These are phyloP conservation scores for Microctonus hyperodae DNA, from an alignment of 2,888 invertebrate species.

Conservation along the genomic window DNA sequence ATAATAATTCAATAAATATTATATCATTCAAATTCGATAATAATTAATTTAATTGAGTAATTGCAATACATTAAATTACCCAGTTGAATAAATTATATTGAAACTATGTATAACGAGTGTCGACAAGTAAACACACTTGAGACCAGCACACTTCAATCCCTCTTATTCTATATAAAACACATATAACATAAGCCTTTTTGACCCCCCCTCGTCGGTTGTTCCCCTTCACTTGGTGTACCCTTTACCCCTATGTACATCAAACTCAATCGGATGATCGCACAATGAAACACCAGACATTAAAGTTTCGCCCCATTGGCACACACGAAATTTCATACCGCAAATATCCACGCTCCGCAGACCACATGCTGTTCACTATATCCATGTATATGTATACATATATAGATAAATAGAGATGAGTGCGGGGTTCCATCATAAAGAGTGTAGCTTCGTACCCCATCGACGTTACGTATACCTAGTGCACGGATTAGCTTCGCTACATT, in stretches of 20 bases:
- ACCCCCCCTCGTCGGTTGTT: not conserved
- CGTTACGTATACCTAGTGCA: conserved; percentile 33
- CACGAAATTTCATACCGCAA: conserved; percentile 15
- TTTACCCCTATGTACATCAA: conserved; percentile 4
- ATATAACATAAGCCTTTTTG: not conserved
- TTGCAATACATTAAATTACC: not conserved
- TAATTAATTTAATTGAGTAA: not conserved
- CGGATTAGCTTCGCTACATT: conserved; percentile 62
- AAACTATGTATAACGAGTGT: conserved; percentile 19
- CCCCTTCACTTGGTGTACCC: not conserved
- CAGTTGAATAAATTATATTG: not conserved
- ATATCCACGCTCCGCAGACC: conserved; percentile 32
- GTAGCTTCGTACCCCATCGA: conserved; percentile 12
- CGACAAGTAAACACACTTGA: conserved; percentile 42
- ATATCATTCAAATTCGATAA: not conserved
- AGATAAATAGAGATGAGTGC: not conserved
- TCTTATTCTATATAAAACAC: not conserved
- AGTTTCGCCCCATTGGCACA: conserved; percentile 52
- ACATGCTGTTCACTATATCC: conserved; percentile 34
- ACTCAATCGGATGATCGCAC: conserved; percentile 59
- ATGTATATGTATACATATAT: conserved; percentile 4
- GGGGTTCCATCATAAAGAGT: not conserved
- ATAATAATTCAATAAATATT: too few species aligned
- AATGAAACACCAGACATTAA: conserved; percentile 57
- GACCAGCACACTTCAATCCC: not conserved